Percentiles rank a stretch among this genome's conserved stretches.
These are phyloP conservation scores for Lycocerus yunnanus DNA, from an alignment of 2,888 invertebrate genomes.

Conservation along the genomic window DNA sequence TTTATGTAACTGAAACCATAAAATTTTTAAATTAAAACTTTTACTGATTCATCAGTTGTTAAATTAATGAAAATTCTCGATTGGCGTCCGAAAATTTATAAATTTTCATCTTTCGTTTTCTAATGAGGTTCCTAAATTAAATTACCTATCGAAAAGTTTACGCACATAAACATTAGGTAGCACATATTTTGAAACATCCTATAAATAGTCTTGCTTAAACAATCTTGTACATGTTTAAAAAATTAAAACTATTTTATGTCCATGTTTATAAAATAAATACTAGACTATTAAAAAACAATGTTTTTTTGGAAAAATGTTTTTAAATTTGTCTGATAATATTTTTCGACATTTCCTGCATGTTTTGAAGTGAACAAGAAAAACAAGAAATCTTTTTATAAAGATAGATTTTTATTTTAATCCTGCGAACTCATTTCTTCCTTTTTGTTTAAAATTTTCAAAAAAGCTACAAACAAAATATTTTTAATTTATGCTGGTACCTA, in stretches of 20 bases:
- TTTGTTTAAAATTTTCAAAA: background rate
- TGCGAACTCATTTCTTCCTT: background rate
- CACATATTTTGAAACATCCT: background rate
- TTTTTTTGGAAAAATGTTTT: background rate
- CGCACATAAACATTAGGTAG: background rate
- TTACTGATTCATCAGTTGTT: background rate
- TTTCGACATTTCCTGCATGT: background rate
- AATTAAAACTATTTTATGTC: constrained; percentile 1
- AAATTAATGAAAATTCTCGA: background rate
- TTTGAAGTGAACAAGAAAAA: background rate
- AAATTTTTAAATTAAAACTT: background rate
- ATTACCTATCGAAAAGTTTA: background rate
- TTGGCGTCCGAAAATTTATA: too few relatives aligned
- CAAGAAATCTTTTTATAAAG: background rate
- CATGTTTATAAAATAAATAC: constrained; percentile 1
- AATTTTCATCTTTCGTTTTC: too few relatives aligned
- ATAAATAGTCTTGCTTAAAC: background rate
- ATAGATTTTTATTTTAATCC: background rate
- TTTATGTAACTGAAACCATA: background rate
- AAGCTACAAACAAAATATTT: too few relatives aligned
- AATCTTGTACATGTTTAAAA: background rate
- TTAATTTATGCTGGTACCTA: too few relatives aligned
- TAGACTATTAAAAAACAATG: background rate
- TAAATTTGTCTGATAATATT: background rate
- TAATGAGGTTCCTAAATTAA: background rate